These are phyloP conservation scores for Prosopocoilus inquinatus DNA, from an alignment of 2,888 invertebrate species.

Conservation along the genomic window DNA sequence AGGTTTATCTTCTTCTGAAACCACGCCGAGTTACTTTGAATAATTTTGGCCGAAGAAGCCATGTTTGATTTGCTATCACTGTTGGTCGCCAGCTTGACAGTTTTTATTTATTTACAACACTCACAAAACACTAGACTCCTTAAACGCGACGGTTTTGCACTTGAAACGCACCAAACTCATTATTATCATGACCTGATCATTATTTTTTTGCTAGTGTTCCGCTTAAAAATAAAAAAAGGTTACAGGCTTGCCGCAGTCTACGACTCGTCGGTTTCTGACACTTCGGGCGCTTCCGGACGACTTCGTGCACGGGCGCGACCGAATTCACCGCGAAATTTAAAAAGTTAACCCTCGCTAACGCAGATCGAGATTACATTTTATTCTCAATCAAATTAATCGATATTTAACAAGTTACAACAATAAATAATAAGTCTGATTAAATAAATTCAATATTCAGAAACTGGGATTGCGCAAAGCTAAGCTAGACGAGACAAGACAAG, in stretches of 20 bases:
- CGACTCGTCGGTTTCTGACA: constrained; percentile 40
- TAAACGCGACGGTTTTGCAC: constrained; percentile 40
- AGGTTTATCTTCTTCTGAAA: constrained; percentile 96
- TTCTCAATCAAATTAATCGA: too few relatives aligned
- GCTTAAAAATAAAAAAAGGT: constrained; percentile 43
- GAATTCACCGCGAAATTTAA: constrained; percentile 8
- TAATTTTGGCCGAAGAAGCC: constrained; percentile 83
- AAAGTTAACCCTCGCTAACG: neutral
- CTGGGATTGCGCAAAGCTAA: too few relatives aligned
- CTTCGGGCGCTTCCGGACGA: constrained; percentile 34
- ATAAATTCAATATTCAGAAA: too few relatives aligned
- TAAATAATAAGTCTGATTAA: too few relatives aligned
- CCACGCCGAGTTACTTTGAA: constrained; percentile 96
- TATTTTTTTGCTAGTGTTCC: constrained; percentile 36
- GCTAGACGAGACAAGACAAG: too few relatives aligned
- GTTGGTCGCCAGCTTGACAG: constrained; percentile 51
- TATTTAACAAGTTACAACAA: too few relatives aligned
- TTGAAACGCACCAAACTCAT: constrained; percentile 60
- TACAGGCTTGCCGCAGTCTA: constrained; percentile 48
- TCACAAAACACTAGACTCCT: constrained; percentile 37
- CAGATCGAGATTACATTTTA: too few relatives aligned
- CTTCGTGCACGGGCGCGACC: constrained; percentile 42
- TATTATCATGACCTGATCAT: constrained; percentile 71
- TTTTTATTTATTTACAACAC: constrained; percentile 30
- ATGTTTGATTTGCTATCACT: constrained; percentile 61